Evolutionary conservation across 2,797 vertebrate species (phyloP).

Genomic region (Eurystomus glaucurus): DNA sequence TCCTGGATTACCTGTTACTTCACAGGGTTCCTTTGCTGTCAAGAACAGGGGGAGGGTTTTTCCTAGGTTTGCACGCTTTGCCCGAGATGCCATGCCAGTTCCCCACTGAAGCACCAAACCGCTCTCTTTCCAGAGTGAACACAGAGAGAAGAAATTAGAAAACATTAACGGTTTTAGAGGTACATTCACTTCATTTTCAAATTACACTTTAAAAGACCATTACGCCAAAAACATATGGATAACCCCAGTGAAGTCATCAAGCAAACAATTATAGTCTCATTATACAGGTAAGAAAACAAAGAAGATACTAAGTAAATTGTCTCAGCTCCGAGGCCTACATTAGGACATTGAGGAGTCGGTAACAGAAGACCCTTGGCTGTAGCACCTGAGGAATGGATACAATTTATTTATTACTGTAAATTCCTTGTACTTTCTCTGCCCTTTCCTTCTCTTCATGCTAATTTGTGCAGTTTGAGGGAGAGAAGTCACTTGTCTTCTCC

Average conservation of each 20-base stretch:
- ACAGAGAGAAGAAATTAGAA: slow-evolving; percentile 2
- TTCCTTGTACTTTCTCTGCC: not conserved
- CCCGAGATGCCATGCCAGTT: slow-evolving; percentile 87
- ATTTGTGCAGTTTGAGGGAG: not conserved
- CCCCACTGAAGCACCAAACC: slow-evolving; percentile 94
- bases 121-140: slow-evolving; percentile 75
- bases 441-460: not conserved
- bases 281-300: not conserved
- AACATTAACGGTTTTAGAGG: not conserved
- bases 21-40: slow-evolving; percentile 86
- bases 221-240: not conserved
- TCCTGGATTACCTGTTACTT: slow-evolving; percentile 87
- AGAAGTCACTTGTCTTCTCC: not conserved
- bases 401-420: not conserved
- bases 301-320: not conserved
- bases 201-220: not conserved
- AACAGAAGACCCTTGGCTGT: not conserved
- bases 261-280: not conserved
- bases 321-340: not conserved
- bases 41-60: slow-evolving; percentile 86
- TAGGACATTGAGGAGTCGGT: not conserved
- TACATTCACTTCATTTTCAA: not conserved
- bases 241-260: not conserved
- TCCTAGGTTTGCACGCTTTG: slow-evolving; percentile 83
- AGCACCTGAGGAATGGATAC: not conserved